Conservation (phyloP, 2,113 vertebrate genomes). For the Junco hyemalis region DNA sequence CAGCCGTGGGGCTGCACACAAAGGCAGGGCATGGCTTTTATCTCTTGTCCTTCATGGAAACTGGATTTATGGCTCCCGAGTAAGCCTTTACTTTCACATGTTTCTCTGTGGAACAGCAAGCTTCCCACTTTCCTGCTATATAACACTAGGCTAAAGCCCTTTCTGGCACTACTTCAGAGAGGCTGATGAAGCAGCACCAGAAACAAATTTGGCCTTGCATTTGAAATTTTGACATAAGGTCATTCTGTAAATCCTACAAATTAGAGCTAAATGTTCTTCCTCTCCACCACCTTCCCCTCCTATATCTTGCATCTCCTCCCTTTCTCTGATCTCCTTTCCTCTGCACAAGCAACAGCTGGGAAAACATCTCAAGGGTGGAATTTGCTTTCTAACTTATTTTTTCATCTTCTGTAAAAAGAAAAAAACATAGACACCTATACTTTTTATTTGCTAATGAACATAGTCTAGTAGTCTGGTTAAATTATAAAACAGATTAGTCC, state of each 20-base stretch:
- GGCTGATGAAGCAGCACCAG: neutral
- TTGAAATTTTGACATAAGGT: neutral
- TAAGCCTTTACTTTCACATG: neutral
- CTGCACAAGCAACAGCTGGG: neutral
- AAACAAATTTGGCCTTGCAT: neutral
- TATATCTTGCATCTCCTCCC: neutral
- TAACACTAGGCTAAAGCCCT: neutral
- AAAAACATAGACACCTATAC: neutral
- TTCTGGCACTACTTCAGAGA: neutral
- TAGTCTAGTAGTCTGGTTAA: neutral
- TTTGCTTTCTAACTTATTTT: neutral
- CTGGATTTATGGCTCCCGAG: neutral
- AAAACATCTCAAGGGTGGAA: neutral
- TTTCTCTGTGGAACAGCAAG: neutral
- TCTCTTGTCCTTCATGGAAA: neutral
- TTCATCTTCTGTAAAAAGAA: neutral
- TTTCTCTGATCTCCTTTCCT: neutral
- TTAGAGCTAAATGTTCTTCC: neutral
- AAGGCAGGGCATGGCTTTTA: neutral
- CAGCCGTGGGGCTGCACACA: neutral
- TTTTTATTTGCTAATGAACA: neutral
- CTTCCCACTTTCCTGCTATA: neutral
- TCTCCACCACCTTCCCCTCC: neutral
- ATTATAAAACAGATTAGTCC: neutral
- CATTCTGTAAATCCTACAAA: neutral